These are phyloP conservation scores for Lethrus apterus DNA, from an alignment of 1,140 invertebrate species.

Conservation along the genomic window DNA sequence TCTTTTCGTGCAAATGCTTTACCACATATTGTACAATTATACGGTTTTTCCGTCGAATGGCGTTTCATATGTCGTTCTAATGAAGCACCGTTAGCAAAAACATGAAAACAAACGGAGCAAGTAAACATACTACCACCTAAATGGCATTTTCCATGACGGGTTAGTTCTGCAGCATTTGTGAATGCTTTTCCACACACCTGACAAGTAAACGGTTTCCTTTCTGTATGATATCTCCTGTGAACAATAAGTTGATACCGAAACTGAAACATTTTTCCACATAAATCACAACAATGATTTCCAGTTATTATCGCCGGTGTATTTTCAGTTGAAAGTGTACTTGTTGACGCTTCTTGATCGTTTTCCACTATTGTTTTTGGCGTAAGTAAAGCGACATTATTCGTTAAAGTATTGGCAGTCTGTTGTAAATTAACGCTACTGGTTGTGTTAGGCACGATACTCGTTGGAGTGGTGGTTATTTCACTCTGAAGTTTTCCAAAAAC, in stretches of 20 bases:
- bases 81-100: slow-evolving; percentile 62
- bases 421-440: slow-evolving; percentile 22
- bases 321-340: slow-evolving; percentile 44
- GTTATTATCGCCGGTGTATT: slow-evolving; percentile 49
- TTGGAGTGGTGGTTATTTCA: slow-evolving; percentile 41
- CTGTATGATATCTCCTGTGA: slow-evolving; percentile 75
- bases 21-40: slow-evolving; percentile 72
- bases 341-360: slow-evolving; percentile 49
- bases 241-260: slow-evolving; percentile 80
- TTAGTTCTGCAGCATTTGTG: slow-evolving; percentile 64
- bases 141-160: slow-evolving; percentile 73
- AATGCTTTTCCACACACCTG: slow-evolving; percentile 76
- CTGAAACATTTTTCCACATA: slow-evolving; percentile 78
- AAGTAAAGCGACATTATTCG: slow-evolving; percentile 38
- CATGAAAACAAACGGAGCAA: slow-evolving; percentile 65
- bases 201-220: slow-evolving; percentile 75
- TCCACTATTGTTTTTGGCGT: slow-evolving; percentile 48
- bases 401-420: slow-evolving; percentile 12
- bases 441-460: slow-evolving; percentile 40
- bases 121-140: slow-evolving; percentile 68
- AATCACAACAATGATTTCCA: slow-evolving; percentile 67
- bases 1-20: slow-evolving; percentile 84
- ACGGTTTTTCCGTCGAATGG: slow-evolving; percentile 72
- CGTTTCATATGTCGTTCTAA: slow-evolving; percentile 69
- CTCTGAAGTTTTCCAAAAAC: slow-evolving; percentile 76